These are phyloP conservation scores for Heliornis fulica DNA, from an alignment of 2,113 vertebrate species.

Conservation along the genomic window DNA sequence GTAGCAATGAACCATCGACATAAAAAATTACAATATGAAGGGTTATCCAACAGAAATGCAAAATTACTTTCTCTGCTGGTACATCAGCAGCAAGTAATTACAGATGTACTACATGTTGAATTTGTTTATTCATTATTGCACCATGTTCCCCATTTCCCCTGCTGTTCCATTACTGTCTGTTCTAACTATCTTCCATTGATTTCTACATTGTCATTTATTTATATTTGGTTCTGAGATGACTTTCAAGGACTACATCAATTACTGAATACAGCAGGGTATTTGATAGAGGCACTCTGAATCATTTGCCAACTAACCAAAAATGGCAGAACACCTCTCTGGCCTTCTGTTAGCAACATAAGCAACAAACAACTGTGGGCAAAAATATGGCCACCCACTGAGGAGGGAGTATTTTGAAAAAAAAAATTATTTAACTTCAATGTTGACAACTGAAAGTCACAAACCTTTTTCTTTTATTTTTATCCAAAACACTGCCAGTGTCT, in stretches of 20 bases:
- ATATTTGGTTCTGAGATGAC: background rate
- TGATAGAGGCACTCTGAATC: background rate
- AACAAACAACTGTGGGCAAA: background rate
- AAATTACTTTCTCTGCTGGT: background rate
- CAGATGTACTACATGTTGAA: background rate
- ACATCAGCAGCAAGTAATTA: background rate
- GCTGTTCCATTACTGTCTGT: background rate
- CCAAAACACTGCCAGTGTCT: background rate
- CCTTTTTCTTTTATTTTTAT: background rate
- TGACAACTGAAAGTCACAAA: background rate
- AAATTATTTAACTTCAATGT: background rate
- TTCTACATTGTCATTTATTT: background rate
- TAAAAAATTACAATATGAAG: background rate
- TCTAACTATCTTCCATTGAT: background rate
- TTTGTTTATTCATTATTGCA: background rate
- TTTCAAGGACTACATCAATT: background rate
- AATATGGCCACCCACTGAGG: background rate
- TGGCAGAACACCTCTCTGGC: background rate
- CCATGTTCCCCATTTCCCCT: background rate
- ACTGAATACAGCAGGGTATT: background rate
- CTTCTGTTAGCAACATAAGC: background rate
- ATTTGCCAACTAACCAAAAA: background rate
- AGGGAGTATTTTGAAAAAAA: background rate
- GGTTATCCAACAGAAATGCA: background rate
- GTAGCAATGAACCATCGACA: background rate